A percentile compares a stretch with the other conserved stretches of the same genome.
These are phyloP conservation scores for Nineta flava DNA, from an alignment of 2,888 invertebrate species.

Conservation along the genomic window DNA sequence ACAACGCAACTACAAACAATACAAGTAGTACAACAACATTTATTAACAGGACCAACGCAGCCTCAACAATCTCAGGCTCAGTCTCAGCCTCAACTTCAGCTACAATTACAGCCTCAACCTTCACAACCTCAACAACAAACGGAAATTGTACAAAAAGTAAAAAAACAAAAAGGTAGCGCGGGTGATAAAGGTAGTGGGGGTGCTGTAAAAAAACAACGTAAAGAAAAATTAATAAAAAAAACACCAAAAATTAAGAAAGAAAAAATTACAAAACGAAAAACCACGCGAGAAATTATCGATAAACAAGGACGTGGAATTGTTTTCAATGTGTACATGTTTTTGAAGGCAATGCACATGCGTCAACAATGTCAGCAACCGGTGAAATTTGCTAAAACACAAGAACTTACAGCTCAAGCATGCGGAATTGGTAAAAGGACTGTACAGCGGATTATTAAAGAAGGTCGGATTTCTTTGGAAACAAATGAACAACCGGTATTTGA, in stretches of 20 bases:
- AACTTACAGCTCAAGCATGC: conserved; percentile 6
- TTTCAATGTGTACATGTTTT: conserved; percentile 3
- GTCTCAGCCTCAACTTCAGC: not conserved
- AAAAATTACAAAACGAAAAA: conserved; percentile 5
- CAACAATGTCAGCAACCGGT: conserved; percentile 3
- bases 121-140: not conserved
- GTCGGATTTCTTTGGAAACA: conserved; percentile 4
- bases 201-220: conserved; percentile 1
- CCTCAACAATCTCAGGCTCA: not conserved
- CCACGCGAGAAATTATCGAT: conserved; percentile 4
- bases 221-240: conserved; percentile 5
- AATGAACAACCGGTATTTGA: conserved; percentile 3
- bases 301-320: conserved; percentile 7
- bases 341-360: conserved; percentile 3
- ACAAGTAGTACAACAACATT: not conserved
- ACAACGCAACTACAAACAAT: not conserved
- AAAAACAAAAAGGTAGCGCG: not conserved
- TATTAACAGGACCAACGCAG: not conserved
- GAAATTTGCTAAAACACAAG: conserved; percentile 6
- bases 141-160: not conserved
- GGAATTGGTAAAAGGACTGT: conserved; percentile 6
- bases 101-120: not conserved
- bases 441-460: conserved; percentile 6
- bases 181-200: not conserved
- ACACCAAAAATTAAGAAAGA: conserved; percentile 3